These are phyloP conservation scores for Heliothis subflexa DNA, from an alignment of 1,140 invertebrate genomes.

Conservation along the genomic window DNA sequence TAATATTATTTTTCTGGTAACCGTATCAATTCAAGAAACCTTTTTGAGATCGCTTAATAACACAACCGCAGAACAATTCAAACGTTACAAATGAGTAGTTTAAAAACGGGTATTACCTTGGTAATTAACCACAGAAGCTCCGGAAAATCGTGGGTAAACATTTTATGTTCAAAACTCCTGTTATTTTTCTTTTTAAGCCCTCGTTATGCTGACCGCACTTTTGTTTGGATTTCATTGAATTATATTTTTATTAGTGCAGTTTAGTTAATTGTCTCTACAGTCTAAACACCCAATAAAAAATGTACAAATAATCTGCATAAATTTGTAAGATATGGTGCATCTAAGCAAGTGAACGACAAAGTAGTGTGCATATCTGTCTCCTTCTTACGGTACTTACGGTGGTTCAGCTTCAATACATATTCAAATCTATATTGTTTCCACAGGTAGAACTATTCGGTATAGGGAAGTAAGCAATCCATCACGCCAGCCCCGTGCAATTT, in stretches of 20 bases:
- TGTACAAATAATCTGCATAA: too few species aligned
- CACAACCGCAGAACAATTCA: slow-evolving; percentile 4
- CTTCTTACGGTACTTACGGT: too few species aligned
- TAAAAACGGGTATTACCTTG: background rate
- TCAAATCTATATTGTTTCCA: too few species aligned
- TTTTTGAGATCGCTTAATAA: background rate
- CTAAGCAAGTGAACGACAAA: too few species aligned
- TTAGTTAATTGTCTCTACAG: background rate
- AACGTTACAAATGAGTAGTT: background rate
- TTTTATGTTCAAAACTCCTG: slow-evolving; percentile 36
- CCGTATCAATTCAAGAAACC: background rate
- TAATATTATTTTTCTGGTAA: background rate
- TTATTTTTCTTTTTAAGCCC: slow-evolving; percentile 52
- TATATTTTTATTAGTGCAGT: background rate
- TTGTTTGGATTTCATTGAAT: background rate
- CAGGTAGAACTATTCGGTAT: too few species aligned
- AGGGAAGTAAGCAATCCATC: too few species aligned
- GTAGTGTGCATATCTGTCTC: too few species aligned
- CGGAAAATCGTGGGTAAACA: slow-evolving; percentile 11
- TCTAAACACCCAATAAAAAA: too few species aligned
- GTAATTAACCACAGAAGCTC: slow-evolving; percentile 56
- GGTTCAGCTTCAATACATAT: too few species aligned
- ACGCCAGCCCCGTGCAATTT: too few species aligned
- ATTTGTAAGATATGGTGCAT: too few species aligned
- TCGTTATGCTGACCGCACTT: slow-evolving; percentile 39